Evolutionary conservation across 2,113 vertebrate species (phyloP).

Genomic region (Clarias batrachus): DNA sequence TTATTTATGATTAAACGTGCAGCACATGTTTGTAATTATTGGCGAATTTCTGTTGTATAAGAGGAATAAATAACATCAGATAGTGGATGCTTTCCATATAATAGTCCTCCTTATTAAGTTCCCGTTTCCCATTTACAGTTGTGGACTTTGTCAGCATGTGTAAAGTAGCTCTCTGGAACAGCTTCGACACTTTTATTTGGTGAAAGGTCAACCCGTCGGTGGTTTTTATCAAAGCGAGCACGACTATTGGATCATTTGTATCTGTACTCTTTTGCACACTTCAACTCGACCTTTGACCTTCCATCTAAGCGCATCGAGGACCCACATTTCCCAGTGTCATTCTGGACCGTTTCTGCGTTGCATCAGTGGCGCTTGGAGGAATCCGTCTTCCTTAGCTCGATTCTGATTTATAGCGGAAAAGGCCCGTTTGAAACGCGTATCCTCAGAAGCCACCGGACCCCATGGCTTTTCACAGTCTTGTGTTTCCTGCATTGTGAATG

Average conservation of each 20-base stretch:
- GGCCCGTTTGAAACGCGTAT: conserved; percentile 34
- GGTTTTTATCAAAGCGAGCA: neutral
- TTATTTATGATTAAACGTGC: no score
- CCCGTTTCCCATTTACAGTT: neutral
- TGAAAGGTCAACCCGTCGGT: neutral
- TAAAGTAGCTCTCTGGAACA: neutral
- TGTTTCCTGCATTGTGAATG: conserved; percentile 36
- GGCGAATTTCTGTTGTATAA: neutral
- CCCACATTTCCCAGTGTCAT: conserved; percentile 42
- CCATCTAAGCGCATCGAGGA: conserved; percentile 5
- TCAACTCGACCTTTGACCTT: neutral
- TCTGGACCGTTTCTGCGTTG: conserved; percentile 48
- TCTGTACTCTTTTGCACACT: conserved; percentile 31
- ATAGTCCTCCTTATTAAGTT: neutral
- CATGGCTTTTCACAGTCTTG: conserved; percentile 45
- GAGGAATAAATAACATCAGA: neutral
- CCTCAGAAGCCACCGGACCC: conserved; percentile 28
- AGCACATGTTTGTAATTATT: no score
- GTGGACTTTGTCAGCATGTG: conserved; percentile 24
- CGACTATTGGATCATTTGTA: neutral
- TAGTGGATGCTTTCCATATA: neutral
- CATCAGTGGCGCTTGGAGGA: conserved; percentile 39
- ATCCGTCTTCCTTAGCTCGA: conserved; percentile 34
- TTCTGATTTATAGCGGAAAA: conserved; percentile 47
- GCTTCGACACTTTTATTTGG: conserved; percentile 1